Conservation (phyloP, 1,140 invertebrate genomes). For the Antheraea pernyi region DNA sequence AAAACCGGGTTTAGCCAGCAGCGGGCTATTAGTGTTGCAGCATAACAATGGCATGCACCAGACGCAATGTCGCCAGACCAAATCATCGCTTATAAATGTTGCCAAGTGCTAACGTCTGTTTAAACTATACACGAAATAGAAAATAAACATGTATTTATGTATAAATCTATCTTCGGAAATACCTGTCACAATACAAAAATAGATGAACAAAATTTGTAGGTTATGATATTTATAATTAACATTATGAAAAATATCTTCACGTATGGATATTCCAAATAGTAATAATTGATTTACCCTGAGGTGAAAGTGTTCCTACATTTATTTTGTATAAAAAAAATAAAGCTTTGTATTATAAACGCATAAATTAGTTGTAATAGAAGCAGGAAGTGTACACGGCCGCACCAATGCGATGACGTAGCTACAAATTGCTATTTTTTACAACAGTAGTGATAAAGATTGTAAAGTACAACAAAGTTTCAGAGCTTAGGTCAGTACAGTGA, state of each 20-base stretch:
- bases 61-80: conserved; percentile 56
- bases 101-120: conserved; percentile 33
- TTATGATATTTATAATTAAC: too few relatives aligned
- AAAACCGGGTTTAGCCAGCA: conserved; percentile 24
- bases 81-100: conserved; percentile 50
- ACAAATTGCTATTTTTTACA: not conserved
- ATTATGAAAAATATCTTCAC: too few relatives aligned
- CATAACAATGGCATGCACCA: conserved; percentile 46
- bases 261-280: too few relatives aligned
- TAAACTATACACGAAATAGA: not conserved
- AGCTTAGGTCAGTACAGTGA: not conserved
- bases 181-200: too few relatives aligned
- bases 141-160: not conserved
- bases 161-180: too few relatives aligned
- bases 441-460: not conserved
- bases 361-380: not conserved
- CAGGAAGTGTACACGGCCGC: not conserved
- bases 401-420: not conserved
- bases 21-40: conserved; percentile 49
- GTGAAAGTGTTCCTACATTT: too few relatives aligned
- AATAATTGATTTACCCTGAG: too few relatives aligned
- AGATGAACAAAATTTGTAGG: too few relatives aligned
- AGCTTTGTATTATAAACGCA: not conserved
- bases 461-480: not conserved
- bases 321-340: not conserved